These are phyloP conservation scores for Cricetomys ansorgei DNA, from an alignment of 2,113 vertebrate genomes.

Conservation along the genomic window DNA sequence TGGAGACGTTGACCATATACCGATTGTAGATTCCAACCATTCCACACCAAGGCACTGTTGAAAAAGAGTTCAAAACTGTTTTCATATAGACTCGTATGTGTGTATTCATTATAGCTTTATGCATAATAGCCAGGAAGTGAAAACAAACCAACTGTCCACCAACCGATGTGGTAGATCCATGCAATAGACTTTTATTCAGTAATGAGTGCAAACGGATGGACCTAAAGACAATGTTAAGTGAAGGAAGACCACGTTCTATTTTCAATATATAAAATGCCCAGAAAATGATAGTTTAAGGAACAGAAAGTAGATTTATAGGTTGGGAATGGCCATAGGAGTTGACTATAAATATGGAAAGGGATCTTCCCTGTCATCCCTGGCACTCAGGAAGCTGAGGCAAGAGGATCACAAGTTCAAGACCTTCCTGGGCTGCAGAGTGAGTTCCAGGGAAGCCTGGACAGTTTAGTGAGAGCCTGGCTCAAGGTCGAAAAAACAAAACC, in stretches of 20 bases:
- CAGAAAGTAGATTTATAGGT: neutral
- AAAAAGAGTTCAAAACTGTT: neutral
- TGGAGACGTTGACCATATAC: neutral
- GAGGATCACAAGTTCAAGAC: neutral
- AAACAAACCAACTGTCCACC: neutral
- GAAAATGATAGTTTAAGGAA: neutral
- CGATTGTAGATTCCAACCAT: too few species aligned
- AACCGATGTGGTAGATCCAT: neutral
- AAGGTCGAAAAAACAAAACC: too few species aligned
- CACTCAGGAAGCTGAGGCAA: neutral
- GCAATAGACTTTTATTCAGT: neutral
- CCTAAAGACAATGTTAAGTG: neutral
- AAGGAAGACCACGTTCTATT: neutral
- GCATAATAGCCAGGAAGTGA: neutral
- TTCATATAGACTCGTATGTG: too few species aligned
- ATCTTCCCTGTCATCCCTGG: neutral
- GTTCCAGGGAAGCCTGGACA: neutral
- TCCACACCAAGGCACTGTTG: neutral
- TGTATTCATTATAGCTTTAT: neutral
- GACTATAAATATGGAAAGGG: neutral
- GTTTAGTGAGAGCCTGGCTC: neutral
- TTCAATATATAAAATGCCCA: neutral
- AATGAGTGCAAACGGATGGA: neutral
- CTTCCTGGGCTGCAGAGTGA: neutral
- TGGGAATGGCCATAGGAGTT: too few species aligned